Evolutionary conservation across 92 coral and sea anemone genomes (phyloP), one percentile per base, ranked within the genome.

Genomic region (Porites divaricata): DNA sequence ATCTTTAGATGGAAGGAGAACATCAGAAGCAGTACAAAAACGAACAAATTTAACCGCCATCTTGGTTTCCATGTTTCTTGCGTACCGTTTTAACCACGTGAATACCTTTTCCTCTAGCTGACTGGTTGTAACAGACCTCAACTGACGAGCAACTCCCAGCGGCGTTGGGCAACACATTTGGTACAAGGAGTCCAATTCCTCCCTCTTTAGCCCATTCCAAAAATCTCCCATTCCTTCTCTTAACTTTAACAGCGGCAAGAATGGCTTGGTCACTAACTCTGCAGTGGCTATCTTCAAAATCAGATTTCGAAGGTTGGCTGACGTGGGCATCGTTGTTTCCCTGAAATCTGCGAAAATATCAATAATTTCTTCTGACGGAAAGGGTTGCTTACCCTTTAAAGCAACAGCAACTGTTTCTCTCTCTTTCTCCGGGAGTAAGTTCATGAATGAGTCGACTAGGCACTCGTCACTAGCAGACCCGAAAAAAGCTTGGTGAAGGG

Each of bases 241-340:
- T 62, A 88, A 59, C 72, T 83, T 88, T 35, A 57, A 50, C 25
- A 88, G 79, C 25, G 88, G 75, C 17, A 88, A n/a, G 62, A 73
- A 83, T 8, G 88, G 92, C 73, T 88, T 88, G 62, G 68, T 71
- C 8, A 89, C 45, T 35, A 89, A 75, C 78, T 89, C 92, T 66
- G 77, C 73, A 20, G 58, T 84, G 20, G 85, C 85, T 20, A 63
- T 66, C 7, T 63, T 50, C 76, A 83, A 51, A 20, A 88, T 26
- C 58, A 74, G 50, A 51, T 50, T 41, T 7, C 51, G 63, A 28
- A 89, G 79, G 72, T 84, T 89, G 41, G 67, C 52, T 70, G 92
- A 69, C 9, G 81, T 61, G 51, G 89, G 92, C 63, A 77, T 81
- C 21, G 63, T 66, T 41, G 63, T 59, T 53, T 67, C 72, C 2